Base-by-base conservation (phyloP, 2,113 vertebrate genomes). In the Rana temporaria region DNA sequence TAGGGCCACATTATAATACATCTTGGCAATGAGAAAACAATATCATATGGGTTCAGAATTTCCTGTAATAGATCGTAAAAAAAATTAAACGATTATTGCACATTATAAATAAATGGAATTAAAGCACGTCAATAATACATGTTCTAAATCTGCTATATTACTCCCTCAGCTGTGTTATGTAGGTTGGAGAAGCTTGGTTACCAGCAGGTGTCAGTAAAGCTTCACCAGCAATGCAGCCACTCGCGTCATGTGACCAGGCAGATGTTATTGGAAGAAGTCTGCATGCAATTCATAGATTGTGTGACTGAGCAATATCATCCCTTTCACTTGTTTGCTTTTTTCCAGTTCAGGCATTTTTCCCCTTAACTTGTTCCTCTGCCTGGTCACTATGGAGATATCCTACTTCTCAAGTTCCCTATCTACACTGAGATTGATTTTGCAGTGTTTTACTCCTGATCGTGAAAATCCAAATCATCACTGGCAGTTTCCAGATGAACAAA, bases 341-440 rank as follows among this genome's bases (percentile, higher is more conserved):
- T 75, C 48, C n/a, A 78, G 59, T 59, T 32, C 74, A 48, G 53
- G 56, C 59, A 30, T 77, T 65, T 60, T 66, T 55, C 24, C 60
- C 69, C 68, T 81, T 34, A 72, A 64, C 68, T 73, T 82, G 69
- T 74, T 70, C 70, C 52, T 24, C 20, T 66, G 79, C 60, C 69
- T 71, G 22, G 69, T 82, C 79, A 73, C 79, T 74, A 82, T 73
- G 79, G 79, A 56, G 79, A 82, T 82, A 69, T 48, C 79, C 79
- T 82, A 82, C 73, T 73, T 82, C 60, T 56, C 22, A 74, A 65
- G 59, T 81, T 62, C 42, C 30, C 20, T 30, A 30, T 30, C 18
- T 72, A 53, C 71, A 22, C 79, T 52, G 34, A 17, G 17, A 71
- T 72, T 81, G 67, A 81, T 81, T 81, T 60, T 71, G 59, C 57